Evolutionary conservation across 1,140 invertebrate genomes (phyloP), one percentile per base, ranked within the genome.

Genomic region (Medauroidea extradentata): DNA sequence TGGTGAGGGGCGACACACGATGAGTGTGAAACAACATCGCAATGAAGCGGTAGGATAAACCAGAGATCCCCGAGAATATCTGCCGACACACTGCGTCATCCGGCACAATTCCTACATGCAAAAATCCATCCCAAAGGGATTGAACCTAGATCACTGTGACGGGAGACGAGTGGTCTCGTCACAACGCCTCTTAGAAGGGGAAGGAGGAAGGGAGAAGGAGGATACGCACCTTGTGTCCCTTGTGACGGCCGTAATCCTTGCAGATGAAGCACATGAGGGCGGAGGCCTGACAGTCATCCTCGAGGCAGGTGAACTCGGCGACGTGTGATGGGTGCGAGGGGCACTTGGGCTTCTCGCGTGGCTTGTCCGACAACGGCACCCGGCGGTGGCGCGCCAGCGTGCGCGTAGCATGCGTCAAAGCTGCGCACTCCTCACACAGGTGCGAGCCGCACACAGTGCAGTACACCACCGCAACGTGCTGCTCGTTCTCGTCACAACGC

Each of bases 281-380:
- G 16, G 70, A 67, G 52, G 70, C 72, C 58, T 78, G 73, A 65
- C 83, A 85, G 19, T 75, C 78, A 44, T 83, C 79, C 62, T 84
- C 80, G 39, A 82, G 71, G 58, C 83, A 85, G 18, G 80, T 79
- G 70, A 84, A 85, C 61, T 85, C 83, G 2, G 83, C 81, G 8
- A 79, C 68, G 59, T 84, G 81, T 41, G 79, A 78, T 0, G 79
- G 75, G 63, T 85, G 83, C 52, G 77, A 77, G 1, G 73, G 69
- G 70, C 83, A 85, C 61, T 81, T 81, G 8, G 81, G 81, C 59
- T 81, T 81, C 63, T 84, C 83, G 48, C 73, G 72, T 1, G 83
- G 82, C 63, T 84, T 84, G 54, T 85, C 82, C 0, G 81, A 82
- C 29, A 85, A 65, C 25, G 81, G 81, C 18, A 85, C 80, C 29